Conservation (phyloP, 2,113 vertebrate species). For the Panthera uncia region DNA sequence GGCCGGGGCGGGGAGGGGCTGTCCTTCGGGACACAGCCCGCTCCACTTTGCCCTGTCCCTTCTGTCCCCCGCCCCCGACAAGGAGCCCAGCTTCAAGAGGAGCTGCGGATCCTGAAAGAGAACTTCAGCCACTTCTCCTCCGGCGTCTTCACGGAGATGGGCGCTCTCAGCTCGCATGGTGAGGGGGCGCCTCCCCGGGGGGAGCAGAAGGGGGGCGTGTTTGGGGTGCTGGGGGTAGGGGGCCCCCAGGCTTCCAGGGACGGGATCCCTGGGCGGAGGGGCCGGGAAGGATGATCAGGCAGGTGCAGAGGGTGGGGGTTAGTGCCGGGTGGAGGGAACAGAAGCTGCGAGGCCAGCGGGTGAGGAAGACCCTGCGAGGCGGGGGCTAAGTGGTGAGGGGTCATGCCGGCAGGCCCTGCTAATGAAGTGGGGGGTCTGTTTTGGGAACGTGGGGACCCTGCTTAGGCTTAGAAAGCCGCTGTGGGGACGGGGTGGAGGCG, state of each 20-base stretch:
- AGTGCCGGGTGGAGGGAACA: not conserved
- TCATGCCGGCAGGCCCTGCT: not conserved
- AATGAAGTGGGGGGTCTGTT: not conserved
- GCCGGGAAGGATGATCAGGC: not conserved
- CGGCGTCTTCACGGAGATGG: not conserved
- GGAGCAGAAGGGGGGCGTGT: not conserved
- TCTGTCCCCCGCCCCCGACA: not conserved
- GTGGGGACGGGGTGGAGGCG: not conserved
- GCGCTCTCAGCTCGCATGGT: not conserved
- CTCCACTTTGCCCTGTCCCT: not conserved
- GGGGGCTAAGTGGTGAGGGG: not conserved
- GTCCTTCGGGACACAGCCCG: not conserved
- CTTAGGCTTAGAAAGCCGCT: not conserved
- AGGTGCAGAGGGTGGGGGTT: not conserved
- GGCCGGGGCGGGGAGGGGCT: not conserved
- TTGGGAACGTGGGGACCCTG: not conserved
- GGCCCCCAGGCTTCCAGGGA: not conserved
- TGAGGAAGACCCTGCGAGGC: not conserved
- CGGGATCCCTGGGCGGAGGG: not conserved
- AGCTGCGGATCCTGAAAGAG: constrained; percentile 58
- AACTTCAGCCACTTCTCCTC: constrained; percentile 71
- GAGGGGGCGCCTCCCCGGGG: fast-evolving
- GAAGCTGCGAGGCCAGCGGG: not conserved
- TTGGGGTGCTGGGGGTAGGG: not conserved
- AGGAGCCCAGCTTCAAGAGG: constrained; percentile 54